Evolutionary conservation across 2,113 vertebrate species (phyloP).

Genomic region (Arizona elegans): DNA sequence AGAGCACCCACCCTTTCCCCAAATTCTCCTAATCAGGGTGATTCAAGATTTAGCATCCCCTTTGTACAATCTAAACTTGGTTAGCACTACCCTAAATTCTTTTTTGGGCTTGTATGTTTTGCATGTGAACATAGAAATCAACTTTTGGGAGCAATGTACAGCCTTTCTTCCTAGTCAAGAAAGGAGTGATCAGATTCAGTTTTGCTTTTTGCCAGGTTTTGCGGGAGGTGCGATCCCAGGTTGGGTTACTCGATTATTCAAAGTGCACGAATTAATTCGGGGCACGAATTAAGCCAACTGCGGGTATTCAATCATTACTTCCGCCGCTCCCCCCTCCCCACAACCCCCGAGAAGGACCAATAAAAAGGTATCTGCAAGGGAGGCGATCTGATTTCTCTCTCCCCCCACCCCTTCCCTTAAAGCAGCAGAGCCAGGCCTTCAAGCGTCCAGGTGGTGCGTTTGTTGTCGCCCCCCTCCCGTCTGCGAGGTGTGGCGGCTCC

Average conservation of each 20-base stretch:
- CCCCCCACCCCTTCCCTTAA: constrained; percentile 1
- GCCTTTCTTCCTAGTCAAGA: neutral
- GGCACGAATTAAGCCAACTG: neutral
- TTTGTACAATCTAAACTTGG: neutral
- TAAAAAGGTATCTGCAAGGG: neutral
- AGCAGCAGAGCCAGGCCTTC: constrained; percentile 68
- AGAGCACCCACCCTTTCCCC: neutral
- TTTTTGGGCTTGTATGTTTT: neutral
- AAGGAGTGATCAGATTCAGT: neutral
- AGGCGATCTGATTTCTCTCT: neutral
- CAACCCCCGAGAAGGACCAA: neutral
- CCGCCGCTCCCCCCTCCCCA: neutral
- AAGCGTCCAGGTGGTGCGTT: constrained; percentile 73
- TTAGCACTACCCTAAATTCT: neutral
- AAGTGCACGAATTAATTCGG: neutral
- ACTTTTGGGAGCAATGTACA: neutral
- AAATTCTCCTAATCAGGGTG: neutral
- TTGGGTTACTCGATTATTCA: neutral
- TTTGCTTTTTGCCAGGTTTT: neutral
- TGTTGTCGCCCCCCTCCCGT: constrained; percentile 64
- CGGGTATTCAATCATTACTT: neutral
- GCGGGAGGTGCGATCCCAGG: neutral
- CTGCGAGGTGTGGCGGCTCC: constrained; percentile 64
- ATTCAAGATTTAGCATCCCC: neutral
- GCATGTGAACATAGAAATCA: neutral